A percentile compares a stretch with the other conserved stretches of the same genome.
phyloP scores from a whole-genome alignment of 2,888 invertebrate species.

The Pyrrhopygopsis socrates region DNA sequence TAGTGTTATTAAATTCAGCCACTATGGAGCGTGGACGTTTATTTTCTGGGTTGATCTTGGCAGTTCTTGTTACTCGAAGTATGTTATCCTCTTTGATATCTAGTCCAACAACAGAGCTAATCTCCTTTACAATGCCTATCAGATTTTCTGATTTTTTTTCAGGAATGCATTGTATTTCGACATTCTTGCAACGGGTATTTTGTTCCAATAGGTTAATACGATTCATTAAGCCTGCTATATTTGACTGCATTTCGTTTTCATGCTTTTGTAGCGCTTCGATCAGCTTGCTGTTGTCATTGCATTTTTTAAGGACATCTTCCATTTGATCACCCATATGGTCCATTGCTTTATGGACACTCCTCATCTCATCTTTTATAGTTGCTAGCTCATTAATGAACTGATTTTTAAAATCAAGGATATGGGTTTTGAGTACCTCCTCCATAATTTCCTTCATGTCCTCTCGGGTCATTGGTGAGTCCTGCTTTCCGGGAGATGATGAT shows the following conservation, averaged over 20 bases:
- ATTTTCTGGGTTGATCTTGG: conserved; percentile 1
- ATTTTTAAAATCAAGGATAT: no score
- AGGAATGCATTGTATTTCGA: conserved; percentile 49
- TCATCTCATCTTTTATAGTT: neutral
- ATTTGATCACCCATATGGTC: conserved; percentile 9
- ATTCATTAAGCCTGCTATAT: neutral
- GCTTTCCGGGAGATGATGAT: no score
- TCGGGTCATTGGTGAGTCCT: no score
- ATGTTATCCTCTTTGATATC: neutral
- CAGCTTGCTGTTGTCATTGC: neutral
- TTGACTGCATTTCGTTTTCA: neutral
- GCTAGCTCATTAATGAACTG: neutral
- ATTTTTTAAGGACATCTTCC: neutral
- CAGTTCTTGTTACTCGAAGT: neutral
- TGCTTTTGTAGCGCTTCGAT: neutral
- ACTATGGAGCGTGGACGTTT: conserved; percentile 16
- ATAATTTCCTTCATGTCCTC: no score
- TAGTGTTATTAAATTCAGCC: conserved; percentile 4
- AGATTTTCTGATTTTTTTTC: conserved; percentile 52
- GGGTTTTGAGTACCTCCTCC: no score
- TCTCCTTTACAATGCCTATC: conserved; percentile 10
- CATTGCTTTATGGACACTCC: neutral
- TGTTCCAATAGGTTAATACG: conserved; percentile 36
- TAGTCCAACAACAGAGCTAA: conserved; percentile 12
- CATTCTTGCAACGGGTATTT: conserved; percentile 33